A percentile compares a stretch with the other conserved stretches of the same genome.
phyloP scores from a whole-genome alignment of 2,888 invertebrate species.

The Drosophila borborema region DNA sequence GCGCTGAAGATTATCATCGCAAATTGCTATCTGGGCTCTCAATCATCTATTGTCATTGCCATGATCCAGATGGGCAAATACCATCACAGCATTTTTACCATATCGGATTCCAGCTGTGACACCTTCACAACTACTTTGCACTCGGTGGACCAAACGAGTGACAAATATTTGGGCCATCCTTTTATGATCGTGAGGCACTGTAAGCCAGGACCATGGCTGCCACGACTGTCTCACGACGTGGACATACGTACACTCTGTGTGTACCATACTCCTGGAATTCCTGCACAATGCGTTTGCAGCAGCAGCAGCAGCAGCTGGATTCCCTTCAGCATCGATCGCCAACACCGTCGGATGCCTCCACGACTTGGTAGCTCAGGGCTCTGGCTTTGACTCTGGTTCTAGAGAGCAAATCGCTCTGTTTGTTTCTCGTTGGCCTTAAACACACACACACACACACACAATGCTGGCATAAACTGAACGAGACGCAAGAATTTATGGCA shows the following conservation, averaged over 20 bases:
- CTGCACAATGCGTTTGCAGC: constrained; percentile 49
- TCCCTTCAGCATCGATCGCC: constrained; percentile 45
- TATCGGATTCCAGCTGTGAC: constrained; percentile 62
- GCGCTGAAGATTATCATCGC: constrained; percentile 36
- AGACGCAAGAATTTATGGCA: constrained; percentile 78
- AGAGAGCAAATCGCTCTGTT: constrained; percentile 69
- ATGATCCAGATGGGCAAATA: constrained; percentile 54
- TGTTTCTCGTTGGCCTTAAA: constrained; percentile 45
- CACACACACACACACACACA: constrained; percentile 22
- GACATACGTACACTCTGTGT: constrained; percentile 39
- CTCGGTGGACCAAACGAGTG: constrained; percentile 39
- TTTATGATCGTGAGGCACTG: constrained; percentile 76
- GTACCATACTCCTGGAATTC: constrained; percentile 72
- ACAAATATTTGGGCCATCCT: constrained; percentile 76
- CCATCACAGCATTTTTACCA: constrained; percentile 57
- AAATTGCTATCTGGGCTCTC: constrained; percentile 38
- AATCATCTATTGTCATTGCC: constrained; percentile 58
- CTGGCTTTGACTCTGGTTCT: constrained; percentile 15
- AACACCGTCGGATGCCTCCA: constrained; percentile 46
- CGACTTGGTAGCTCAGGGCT: constrained; percentile 28
- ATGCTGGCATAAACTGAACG: constrained; percentile 64
- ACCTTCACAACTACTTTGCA: constrained; percentile 42
- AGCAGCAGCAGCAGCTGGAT: constrained; percentile 38
- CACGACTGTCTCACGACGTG: constrained; percentile 68
- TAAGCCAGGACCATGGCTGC: constrained; percentile 50